Evolutionary conservation across 2,113 vertebrate genomes (phyloP), one percentile per base, ranked within the genome.

Genomic region (Zingel zingel): DNA sequence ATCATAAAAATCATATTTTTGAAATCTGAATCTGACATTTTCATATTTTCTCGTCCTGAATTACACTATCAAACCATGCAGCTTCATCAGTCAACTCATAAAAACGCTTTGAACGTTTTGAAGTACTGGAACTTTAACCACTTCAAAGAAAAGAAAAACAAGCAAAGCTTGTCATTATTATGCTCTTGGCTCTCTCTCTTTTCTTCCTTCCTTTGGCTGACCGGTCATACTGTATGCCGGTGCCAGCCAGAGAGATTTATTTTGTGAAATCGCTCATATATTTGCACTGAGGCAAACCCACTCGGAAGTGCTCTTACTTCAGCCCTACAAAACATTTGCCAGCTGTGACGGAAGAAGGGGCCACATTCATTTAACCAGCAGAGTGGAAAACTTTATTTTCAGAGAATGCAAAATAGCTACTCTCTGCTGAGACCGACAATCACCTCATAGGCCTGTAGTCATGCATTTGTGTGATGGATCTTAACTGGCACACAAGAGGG

Each of bases 201-300:
- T 78, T 13, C 71, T 65, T 59, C 59, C 75, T 84, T 82, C 21
- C 70, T 62, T 14, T 76, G 83, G 70, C 87, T 86, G 86, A 81
- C 74, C 82, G 48, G 76, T 84, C 69, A 9, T 30, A 11, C 39
- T 43, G 39, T 43, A 73, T 3, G 30, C 36, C 0, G 6, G 67
- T 86, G 80, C 75, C 84, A 84, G 80, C 56, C 80, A 14, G 48
- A 56, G 27, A 85, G 84, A 93, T 93, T 91, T 81, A 87, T 79
- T 67, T 77, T 58, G 74, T 67, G 77, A 83, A 88, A 68, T 77
- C 14, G 3, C 66, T 88, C 88, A 68, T 85, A 86, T 79, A 87
- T 86, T 86, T 88, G 23, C 54, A 68, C 74, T 33, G 77, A 86
- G 74, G 81, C 75, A 82, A 70, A 87, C 39, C 47, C 67, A 87